Base-by-base conservation (phyloP, 2,888 invertebrate genomes). In the Liodrosophila aerea region DNA sequence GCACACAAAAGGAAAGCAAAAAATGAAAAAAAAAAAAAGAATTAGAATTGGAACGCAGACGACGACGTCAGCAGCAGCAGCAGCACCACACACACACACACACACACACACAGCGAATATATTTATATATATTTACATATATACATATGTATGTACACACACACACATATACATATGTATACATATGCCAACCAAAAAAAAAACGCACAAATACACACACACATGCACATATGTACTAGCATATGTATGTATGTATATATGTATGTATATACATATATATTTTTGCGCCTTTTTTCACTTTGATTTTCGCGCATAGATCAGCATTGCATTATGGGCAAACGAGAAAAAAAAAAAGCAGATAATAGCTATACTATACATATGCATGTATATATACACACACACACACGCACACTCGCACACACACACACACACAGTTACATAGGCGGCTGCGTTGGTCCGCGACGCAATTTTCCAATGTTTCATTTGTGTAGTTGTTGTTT, bases 11-110 rank as follows among this genome's bases (percentile, higher is more conserved):
- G 47, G 44, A 60, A 60, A 63, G 45, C 31, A 57, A 51, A 54
- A 54, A 56, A 63, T 51, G 65, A 56, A 45, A 64, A 69, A 50
- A 56, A 56, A 56, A 57, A 46, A 61, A 57, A 37, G 54, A 54
- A 61, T 69, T 71, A 70, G 72, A 72, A 72, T 71, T 74, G 65
- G 75, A 72, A 59, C 72, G 71, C 75, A 72, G 65, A 58, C 68
- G 52, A 63, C 68, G 68, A 56, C 68, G 64, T 44, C 73, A 53
- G 51, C 68, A 43, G 27, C 68, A 43, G 36, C 46, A 44, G 45
- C 57, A 53, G 39, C 49, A 56, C 34, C 36, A 41, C 68, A 47
- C 27, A 63, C 45, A 39, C 46, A 47, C 58, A 63, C 58, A 64
- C 16, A 58, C 27, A 40, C 53, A 58, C 51, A 41, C 39, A 64